A percentile compares a stretch with the other conserved stretches of the same genome.
Evolutionary conservation across 1,140 invertebrate species (phyloP).

Genomic region (Macrobrachium nipponense): DNA sequence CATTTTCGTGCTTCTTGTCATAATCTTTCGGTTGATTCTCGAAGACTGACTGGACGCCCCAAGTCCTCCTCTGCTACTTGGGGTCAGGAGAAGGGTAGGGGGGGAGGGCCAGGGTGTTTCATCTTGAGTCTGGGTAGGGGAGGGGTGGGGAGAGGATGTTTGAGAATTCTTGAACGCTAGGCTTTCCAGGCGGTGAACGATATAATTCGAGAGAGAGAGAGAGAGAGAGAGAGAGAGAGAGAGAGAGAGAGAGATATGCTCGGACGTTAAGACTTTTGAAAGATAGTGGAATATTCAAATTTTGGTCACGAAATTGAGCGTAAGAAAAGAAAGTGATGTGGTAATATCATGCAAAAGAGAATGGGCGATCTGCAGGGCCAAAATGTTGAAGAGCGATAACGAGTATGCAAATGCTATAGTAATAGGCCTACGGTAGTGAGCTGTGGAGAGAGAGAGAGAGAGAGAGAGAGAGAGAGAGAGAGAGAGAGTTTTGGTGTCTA

Average conservation of each 20-base stretch:
- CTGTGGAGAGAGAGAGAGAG: neutral
- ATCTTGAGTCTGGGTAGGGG: slow-evolving; percentile 14
- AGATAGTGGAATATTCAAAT: slow-evolving; percentile 59
- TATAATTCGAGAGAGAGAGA: too few species aligned
- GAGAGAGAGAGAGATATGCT: neutral
- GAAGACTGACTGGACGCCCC: neutral
- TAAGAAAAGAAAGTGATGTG: slow-evolving; percentile 60
- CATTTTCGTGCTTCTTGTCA: slow-evolving; percentile 39
- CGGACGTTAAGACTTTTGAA: slow-evolving; percentile 20
- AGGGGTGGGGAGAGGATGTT: slow-evolving; percentile 8
- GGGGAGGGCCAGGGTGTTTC: too few species aligned
- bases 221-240: too few species aligned
- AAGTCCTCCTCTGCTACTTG: too few species aligned
- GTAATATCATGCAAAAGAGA: slow-evolving; percentile 55
- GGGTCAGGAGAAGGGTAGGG: too few species aligned
- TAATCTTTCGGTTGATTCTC: slow-evolving; percentile 51
- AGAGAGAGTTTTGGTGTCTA: too few species aligned
- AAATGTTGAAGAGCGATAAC: slow-evolving; percentile 43
- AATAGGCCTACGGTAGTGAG: slow-evolving; percentile 28
- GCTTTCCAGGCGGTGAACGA: too few species aligned
- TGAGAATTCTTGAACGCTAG: neutral
- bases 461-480: neutral
- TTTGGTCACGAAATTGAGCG: slow-evolving; percentile 60
- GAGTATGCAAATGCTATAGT: slow-evolving; percentile 51
- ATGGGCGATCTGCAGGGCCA: slow-evolving; percentile 46